These are phyloP conservation scores for Ommatoiulus sabulosus DNA, from an alignment of 2,888 invertebrate species.

Conservation along the genomic window DNA sequence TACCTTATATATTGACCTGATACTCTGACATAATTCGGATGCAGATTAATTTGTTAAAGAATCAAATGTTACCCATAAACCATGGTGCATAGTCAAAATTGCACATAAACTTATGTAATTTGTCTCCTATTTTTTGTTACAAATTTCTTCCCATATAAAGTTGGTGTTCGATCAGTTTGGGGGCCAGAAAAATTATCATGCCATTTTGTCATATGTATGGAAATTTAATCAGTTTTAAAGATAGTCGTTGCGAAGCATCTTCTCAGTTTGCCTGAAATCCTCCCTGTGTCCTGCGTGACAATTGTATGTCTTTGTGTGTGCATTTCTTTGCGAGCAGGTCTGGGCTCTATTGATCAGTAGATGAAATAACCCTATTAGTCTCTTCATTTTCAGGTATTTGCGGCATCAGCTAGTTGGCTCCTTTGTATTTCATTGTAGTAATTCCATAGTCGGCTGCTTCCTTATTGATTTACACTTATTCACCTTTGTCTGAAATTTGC, in stretches of 20 bases:
- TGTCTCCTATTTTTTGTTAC: no score
- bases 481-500: not conserved
- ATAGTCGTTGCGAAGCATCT: not conserved
- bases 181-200: no score
- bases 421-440: slow-evolving; percentile 50
- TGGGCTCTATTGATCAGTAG: slow-evolving; percentile 48
- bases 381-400: slow-evolving; percentile 54
- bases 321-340: slow-evolving; percentile 47
- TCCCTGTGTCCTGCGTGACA: not conserved
- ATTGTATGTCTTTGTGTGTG: slow-evolving; percentile 5
- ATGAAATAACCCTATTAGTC: slow-evolving; percentile 54
- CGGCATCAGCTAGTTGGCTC: slow-evolving; percentile 39
- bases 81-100: no score
- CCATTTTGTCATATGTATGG: no score
- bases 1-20: no score
- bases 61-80: no score
- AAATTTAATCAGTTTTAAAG: no score
- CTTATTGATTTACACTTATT: not conserved
- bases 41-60: no score
- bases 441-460: slow-evolving; percentile 39
- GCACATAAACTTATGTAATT: no score
- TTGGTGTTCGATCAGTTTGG: no score
- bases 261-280: not conserved
- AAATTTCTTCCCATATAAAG: no score
- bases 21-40: no score